Conservation (phyloP, 2,888 invertebrate genomes). For the Ferdinandea cuprea region DNA sequence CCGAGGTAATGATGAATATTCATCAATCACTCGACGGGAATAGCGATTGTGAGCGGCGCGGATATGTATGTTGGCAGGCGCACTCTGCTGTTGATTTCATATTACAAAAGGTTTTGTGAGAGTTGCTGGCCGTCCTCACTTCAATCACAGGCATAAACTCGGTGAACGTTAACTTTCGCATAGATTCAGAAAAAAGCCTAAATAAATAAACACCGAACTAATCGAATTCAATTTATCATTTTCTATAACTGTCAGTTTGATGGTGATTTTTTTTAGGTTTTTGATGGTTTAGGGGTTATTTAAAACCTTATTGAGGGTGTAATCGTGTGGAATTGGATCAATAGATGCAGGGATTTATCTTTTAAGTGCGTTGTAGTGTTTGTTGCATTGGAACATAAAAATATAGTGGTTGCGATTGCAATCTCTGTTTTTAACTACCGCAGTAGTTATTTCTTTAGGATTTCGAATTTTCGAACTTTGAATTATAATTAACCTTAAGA, state of each 20-base stretch:
- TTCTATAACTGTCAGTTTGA: conserved; percentile 35
- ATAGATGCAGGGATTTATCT: background rate
- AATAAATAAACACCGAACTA: conserved; percentile 3
- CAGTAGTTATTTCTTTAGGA: too few species aligned
- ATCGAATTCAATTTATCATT: conserved; percentile 47
- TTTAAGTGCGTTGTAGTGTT: background rate
- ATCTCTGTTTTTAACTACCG: too few species aligned
- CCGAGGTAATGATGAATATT: conserved; percentile 53
- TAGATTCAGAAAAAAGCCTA: background rate
- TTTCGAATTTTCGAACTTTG: too few species aligned
- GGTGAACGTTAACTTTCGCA: conserved; percentile 10
- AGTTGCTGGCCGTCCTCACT: background rate
- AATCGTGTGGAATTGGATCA: background rate
- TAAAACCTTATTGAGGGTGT: background rate
- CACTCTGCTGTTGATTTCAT: conserved; percentile 15
- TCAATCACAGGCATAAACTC: background rate
- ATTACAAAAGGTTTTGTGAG: conserved; percentile 21
- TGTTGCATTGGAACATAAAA: background rate
- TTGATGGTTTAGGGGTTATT: conserved; percentile 18
- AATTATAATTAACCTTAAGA: too few species aligned
- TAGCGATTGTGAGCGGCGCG: conserved; percentile 24
- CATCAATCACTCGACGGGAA: conserved; percentile 61
- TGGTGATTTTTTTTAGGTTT: conserved; percentile 1
- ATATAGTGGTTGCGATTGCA: background rate
- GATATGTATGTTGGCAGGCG: conserved; percentile 37